These are phyloP conservation scores for Myoxocephalus aenaeus DNA, from an alignment of 2,797 vertebrate genomes.

Conservation along the genomic window DNA sequence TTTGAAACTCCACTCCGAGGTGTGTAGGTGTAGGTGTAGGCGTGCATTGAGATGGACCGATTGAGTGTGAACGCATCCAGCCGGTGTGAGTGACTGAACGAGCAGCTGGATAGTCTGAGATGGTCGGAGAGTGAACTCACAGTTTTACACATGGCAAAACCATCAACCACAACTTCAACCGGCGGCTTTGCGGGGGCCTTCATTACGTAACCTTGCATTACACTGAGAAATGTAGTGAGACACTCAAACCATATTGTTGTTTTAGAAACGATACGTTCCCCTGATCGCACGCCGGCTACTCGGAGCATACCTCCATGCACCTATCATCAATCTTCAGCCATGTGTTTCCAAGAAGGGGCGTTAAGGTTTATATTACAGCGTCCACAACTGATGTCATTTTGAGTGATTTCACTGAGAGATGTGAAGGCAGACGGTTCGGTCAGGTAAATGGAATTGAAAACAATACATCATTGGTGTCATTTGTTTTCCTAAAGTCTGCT, in stretches of 20 bases:
- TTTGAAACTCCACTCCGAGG: conserved; percentile 31
- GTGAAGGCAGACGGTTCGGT: conserved; percentile 32
- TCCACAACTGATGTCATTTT: conserved; percentile 48
- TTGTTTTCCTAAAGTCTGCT: neutral
- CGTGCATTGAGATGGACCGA: conserved; percentile 32
- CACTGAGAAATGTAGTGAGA: conserved; percentile 44
- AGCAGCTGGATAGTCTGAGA: conserved; percentile 67
- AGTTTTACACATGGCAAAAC: conserved; percentile 70
- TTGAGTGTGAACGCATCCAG: conserved; percentile 59
- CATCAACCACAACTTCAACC: conserved; percentile 55
- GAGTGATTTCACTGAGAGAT: conserved; percentile 71
- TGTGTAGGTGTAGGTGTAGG: conserved; percentile 62
- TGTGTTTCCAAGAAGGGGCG: conserved; percentile 56
- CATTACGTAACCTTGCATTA: conserved; percentile 49
- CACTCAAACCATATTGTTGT: conserved; percentile 63
- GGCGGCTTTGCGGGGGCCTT: conserved; percentile 44
- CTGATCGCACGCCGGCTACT: conserved; percentile 8
- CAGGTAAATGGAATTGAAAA: conserved; percentile 55
- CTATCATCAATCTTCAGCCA: conserved; percentile 61
- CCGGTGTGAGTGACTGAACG: conserved; percentile 57
- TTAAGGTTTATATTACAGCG: conserved; percentile 58
- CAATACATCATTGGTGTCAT: conserved; percentile 30
- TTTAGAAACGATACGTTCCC: conserved; percentile 57
- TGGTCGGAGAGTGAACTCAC: conserved; percentile 59
- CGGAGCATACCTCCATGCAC: conserved; percentile 38